Conservation (phyloP, 2,888 invertebrate species). For the Brachynemurus nebulosus region DNA sequence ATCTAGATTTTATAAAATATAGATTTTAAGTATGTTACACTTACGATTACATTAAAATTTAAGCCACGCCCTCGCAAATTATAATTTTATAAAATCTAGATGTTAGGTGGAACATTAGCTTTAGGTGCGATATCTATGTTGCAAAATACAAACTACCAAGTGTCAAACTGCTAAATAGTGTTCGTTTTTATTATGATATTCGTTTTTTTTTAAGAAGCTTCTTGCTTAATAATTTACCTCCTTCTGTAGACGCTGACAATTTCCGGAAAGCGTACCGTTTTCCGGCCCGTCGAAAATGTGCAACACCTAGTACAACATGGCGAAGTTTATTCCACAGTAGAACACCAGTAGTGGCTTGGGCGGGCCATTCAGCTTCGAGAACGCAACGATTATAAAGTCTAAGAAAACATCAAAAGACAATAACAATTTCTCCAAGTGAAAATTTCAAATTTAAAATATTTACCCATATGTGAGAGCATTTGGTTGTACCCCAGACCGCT, state of each 20-base stretch:
- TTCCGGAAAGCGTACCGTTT: conserved; percentile 41
- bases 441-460: conserved; percentile 13
- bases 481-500: conserved; percentile 82
- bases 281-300: conserved; percentile 73
- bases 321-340: conserved; percentile 88
- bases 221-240: conserved; percentile 23
- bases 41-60: too few relatives aligned
- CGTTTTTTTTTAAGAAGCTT: too few relatives aligned
- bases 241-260: conserved; percentile 34
- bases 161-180: too few relatives aligned
- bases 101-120: too few relatives aligned
- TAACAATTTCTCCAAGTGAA: not conserved
- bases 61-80: too few relatives aligned
- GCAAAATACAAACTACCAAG: too few relatives aligned
- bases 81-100: too few relatives aligned
- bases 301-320: conserved; percentile 81
- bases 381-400: conserved; percentile 62
- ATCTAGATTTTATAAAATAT: too few relatives aligned
- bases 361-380: conserved; percentile 88
- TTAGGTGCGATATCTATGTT: too few relatives aligned
- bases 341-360: conserved; percentile 54
- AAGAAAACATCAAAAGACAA: conserved; percentile 12
- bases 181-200: too few relatives aligned
- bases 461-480: conserved; percentile 96
- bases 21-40: too few relatives aligned